Base-by-base conservation (phyloP, 2,797 vertebrate species). In the Odontamblyopus lacepedii region DNA sequence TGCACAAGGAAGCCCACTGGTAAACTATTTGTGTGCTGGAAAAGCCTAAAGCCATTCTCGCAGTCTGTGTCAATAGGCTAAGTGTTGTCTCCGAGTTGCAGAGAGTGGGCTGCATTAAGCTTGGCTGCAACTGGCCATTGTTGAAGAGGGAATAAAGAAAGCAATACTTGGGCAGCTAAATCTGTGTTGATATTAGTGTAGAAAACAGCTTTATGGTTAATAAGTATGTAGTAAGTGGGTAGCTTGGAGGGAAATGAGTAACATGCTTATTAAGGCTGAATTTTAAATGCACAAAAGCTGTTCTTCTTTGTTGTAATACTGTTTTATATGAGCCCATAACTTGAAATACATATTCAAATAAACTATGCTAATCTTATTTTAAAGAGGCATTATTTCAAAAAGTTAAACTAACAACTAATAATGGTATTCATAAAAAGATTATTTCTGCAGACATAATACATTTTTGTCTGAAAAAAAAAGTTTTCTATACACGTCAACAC, bases 41-140 rank as follows among this genome's bases (percentile, higher is more conserved):
- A 77, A 75, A 82, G 87, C 86, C 88, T 35, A 71, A 59, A 82
- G 86, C 87, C 71, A 76, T 86, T 82, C 19, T 35, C 76, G 12
- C 67, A 76, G 83, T 85, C 78, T 81, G 84, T 85, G 85, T 86
- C 88, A 87, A 85, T 78, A 87, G 83, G 87, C 83, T 82, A 90
- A 89, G 83, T 88, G 82, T 85, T 88, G 63, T 80, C 81, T 83
- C 70, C 72, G 60, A 83, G 83, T 79, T 79, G 85, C 76, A 82
- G 76, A 78, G 83, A 78, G 85, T 79, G 85, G 82, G 85, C 63
- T 69, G 82, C 68, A 78, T 72, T 75, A 61, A 70, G 83, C 70
- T 79, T 73, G 78, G 80, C 79, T 85, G 73, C 79, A 83, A 75
- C 80, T 80, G 80, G 79, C 74, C 51, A 29, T 67, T 79, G 67